A percentile compares a stretch with the other conserved stretches of the same genome.
These are phyloP conservation scores for Microhierax caerulescens DNA, from an alignment of 2,797 vertebrate genomes.

Conservation along the genomic window DNA sequence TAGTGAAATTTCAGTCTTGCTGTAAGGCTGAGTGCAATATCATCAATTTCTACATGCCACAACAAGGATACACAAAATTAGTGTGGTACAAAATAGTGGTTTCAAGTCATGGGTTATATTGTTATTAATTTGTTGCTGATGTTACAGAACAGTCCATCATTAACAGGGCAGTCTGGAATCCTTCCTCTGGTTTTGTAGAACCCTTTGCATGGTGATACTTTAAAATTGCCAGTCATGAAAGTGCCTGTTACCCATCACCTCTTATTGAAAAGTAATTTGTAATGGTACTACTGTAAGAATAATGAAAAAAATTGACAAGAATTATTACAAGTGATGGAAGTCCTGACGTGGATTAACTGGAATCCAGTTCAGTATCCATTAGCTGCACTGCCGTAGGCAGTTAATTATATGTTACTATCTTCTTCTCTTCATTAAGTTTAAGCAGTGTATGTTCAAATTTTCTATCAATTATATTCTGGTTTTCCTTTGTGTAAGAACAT, in stretches of 20 bases:
- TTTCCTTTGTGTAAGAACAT: conserved; percentile 20
- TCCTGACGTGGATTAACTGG: conserved; percentile 49
- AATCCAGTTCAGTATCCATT: conserved; percentile 39
- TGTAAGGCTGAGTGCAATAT: not conserved
- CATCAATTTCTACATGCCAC: not conserved
- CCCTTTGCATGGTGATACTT: not conserved
- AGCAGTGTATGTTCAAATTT: not conserved
- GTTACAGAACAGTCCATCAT: not conserved
- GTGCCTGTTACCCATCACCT: conserved; percentile 47
- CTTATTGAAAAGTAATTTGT: not conserved
- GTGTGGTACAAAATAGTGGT: not conserved
- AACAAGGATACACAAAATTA: not conserved
- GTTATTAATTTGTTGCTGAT: not conserved
- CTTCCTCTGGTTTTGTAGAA: not conserved
- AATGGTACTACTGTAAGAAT: not conserved
- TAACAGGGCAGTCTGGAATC: not conserved
- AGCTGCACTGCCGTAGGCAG: conserved; percentile 31
- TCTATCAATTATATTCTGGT: not conserved
- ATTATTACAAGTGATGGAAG: conserved; percentile 41
- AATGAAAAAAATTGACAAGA: not conserved
- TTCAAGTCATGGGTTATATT: not conserved
- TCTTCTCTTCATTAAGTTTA: conserved; percentile 11
- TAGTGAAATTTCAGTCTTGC: conserved; percentile 10
- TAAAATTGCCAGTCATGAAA: conserved; percentile 5
- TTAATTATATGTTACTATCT: conserved; percentile 18